Conservation (phyloP, 2,113 vertebrate genomes). For the Cercocebus atys region DNA sequence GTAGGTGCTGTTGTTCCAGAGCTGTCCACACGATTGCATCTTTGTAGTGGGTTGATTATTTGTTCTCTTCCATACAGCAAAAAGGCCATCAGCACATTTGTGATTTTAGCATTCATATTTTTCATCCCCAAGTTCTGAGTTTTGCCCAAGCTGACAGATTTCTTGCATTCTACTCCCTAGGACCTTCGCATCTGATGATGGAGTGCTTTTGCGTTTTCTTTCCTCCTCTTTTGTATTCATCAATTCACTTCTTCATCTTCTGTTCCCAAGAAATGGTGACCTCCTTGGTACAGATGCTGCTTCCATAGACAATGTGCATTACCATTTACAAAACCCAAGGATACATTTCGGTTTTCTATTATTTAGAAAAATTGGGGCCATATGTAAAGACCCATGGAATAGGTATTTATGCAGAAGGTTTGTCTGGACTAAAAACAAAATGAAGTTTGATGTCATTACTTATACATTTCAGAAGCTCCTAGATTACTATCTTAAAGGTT, state of each 20-base stretch:
- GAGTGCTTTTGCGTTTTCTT: not conserved
- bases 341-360: not conserved
- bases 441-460: not conserved
- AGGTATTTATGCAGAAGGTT: not conserved
- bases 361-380: not conserved
- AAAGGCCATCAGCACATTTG: not conserved
- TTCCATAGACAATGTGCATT: not conserved
- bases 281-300: not conserved
- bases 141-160: not conserved
- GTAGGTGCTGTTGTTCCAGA: not conserved
- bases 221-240: not conserved
- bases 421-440: not conserved
- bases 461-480: not conserved
- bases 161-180: not conserved
- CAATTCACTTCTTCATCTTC: not conserved
- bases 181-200: not conserved
- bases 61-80: not conserved
- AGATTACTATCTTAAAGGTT: not conserved
- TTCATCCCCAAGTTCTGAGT: not conserved
- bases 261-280: not conserved
- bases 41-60: not conserved
- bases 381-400: not conserved
- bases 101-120: not conserved
- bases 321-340: not conserved
- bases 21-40: not conserved